These are phyloP conservation scores for Phengaris arion DNA, from an alignment of 2,888 invertebrate species.

Conservation along the genomic window DNA sequence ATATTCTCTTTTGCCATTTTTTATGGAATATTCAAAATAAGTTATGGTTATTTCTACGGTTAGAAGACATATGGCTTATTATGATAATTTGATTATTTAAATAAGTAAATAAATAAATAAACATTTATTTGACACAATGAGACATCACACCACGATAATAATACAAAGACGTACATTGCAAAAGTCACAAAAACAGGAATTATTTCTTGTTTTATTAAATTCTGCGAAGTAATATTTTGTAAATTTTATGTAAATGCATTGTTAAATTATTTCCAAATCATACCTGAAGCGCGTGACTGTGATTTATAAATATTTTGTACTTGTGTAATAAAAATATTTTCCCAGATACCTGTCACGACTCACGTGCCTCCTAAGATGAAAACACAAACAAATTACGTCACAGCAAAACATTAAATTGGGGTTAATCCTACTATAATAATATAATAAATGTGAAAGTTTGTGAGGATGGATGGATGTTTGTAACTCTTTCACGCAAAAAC, in stretches of 20 bases:
- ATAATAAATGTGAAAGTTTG: no score
- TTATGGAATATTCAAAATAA: not conserved
- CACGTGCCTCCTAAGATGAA: not conserved
- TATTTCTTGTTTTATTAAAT: not conserved
- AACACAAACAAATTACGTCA: no score
- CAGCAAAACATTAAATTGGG: no score
- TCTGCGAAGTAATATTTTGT: slow-evolving; percentile 10
- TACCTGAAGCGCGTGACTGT: not conserved
- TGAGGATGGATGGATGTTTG: no score
- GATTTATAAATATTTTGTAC: not conserved
- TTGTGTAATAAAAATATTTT: not conserved
- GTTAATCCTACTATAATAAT: no score
- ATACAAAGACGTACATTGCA: no score
- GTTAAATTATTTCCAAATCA: not conserved
- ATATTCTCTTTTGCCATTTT: not conserved
- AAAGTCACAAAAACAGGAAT: not conserved
- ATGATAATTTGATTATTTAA: not conserved
- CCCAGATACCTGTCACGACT: not conserved
- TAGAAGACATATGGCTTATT: not conserved
- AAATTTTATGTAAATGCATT: slow-evolving; percentile 3
- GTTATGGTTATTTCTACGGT: not conserved
- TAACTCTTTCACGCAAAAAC: no score
- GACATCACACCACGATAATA: no score
- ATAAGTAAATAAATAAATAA: no score
- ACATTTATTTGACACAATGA: no score